These are phyloP conservation scores for Myodes glareolus DNA, from an alignment of 2,113 vertebrate genomes.

Conservation along the genomic window DNA sequence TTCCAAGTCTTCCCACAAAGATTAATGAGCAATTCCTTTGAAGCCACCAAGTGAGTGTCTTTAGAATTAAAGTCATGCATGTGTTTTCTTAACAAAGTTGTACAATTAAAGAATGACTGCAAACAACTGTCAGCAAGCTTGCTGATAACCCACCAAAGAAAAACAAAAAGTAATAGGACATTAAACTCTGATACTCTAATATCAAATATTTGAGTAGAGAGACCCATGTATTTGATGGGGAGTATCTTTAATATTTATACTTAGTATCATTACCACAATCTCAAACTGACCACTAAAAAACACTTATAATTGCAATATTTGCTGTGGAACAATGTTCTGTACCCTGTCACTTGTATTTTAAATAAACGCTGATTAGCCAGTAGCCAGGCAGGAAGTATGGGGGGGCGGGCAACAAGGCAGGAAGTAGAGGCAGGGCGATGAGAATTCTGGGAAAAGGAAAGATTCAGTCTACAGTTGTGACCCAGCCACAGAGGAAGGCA, in stretches of 20 bases:
- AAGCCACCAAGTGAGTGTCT: not conserved
- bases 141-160: not conserved
- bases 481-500: too few relatives aligned
- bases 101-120: not conserved
- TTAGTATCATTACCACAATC: not conserved
- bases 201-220: not conserved
- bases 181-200: not conserved
- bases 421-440: too few relatives aligned
- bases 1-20: not conserved
- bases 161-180: not conserved
- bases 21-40: slow-evolving; percentile 5
- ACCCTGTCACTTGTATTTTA: too few relatives aligned
- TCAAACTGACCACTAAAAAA: not conserved
- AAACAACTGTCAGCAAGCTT: not conserved
- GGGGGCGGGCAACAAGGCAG: too few relatives aligned
- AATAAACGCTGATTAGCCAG: too few relatives aligned
- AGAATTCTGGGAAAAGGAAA: too few relatives aligned
- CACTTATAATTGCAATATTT: not conserved
- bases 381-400: too few relatives aligned
- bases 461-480: too few relatives aligned
- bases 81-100: not conserved
- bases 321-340: too few relatives aligned
- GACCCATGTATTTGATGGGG: not conserved
- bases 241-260: not conserved
- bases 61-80: not conserved